Base-by-base conservation (phyloP, 2,888 invertebrate species). In the Phalangium opilio region DNA sequence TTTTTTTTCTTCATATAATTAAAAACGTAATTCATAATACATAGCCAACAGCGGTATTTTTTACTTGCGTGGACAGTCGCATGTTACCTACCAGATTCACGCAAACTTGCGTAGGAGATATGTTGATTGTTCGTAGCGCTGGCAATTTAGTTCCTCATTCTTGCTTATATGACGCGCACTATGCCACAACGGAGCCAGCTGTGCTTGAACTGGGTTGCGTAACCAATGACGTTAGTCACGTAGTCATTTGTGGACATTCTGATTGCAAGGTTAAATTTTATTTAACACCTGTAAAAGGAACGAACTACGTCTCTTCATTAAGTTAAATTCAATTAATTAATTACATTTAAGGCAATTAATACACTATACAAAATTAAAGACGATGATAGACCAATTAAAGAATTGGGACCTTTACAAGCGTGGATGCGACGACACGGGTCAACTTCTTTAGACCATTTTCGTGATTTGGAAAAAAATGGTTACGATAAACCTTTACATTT, bases 31-130 rank as follows among this genome's bases (percentile, higher is more conserved):
- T 43, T 17, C 41, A 14, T 45, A 1, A 58, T 64, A 74, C 75
- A 64, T 70, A 95, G 87, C 95, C 95, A 15, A 86, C 87, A 74
- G 90, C 91, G 54, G 82, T 95, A 52, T 87, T 95, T 72, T 91
- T 95, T 69, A 89, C 91, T 39, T 96, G 95, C 68, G 93, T 96
- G 82, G 95, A 96, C 75, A 89, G 89, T 67, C 75, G 96, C 69
- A 87, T 96, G 83, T 81, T 93, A 60, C 91, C 95, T 19, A 89
- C 93, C 50, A 75, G 89, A 65, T 90, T 93, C 67, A 90, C 90
- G 47, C 84, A 89, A 72, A 87, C 87, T 47, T 81, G 87, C 67
- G 85, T 93, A 54, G 96, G 96, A 41, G 93, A 96, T 67, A 91
- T 93, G 89, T 95, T 93, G 73, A 83, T 95, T 59, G 90, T 95